Evolutionary conservation across 2,113 vertebrate genomes (phyloP).

Genomic region (crab-eating macaque (Macaca fascicularis)): DNA sequence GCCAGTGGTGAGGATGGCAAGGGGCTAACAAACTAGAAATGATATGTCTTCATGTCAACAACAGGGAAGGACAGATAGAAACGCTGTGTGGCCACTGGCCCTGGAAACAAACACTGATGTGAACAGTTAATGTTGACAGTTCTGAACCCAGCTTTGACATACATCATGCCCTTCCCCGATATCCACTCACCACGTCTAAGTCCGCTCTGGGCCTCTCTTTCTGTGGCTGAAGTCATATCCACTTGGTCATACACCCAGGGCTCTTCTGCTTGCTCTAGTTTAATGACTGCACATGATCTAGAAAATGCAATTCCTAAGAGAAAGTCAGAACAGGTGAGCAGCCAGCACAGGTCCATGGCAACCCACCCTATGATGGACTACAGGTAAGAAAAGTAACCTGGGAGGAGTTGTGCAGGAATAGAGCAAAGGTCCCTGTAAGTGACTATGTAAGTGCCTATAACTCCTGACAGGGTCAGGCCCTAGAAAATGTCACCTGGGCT

Average conservation of each 20-base stretch:
- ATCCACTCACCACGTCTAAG: not conserved
- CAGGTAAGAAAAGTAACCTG: no score
- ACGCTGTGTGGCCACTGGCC: not conserved
- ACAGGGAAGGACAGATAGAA: not conserved
- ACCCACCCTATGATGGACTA: not conserved
- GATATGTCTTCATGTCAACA: not conserved
- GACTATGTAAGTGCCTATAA: not conserved
- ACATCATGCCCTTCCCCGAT: not conserved
- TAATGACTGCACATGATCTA: not conserved
- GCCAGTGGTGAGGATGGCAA: not conserved
- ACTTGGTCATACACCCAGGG: not conserved
- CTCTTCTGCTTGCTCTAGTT: not conserved
- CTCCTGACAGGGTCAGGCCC: not conserved
- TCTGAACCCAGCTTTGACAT: not conserved
- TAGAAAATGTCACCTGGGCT: not conserved
- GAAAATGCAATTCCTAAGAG: not conserved
- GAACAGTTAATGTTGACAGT: not conserved
- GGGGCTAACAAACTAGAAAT: not conserved
- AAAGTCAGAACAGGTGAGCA: not conserved
- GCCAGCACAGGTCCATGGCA: not conserved
- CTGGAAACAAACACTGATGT: not conserved
- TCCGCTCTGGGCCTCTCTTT: not conserved
- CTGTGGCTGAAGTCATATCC: not conserved
- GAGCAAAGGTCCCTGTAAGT: not conserved
- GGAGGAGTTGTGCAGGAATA: not conserved